Evolutionary conservation across 2,113 vertebrate genomes (phyloP).

Genomic region (Dascyllus trimaculatus): DNA sequence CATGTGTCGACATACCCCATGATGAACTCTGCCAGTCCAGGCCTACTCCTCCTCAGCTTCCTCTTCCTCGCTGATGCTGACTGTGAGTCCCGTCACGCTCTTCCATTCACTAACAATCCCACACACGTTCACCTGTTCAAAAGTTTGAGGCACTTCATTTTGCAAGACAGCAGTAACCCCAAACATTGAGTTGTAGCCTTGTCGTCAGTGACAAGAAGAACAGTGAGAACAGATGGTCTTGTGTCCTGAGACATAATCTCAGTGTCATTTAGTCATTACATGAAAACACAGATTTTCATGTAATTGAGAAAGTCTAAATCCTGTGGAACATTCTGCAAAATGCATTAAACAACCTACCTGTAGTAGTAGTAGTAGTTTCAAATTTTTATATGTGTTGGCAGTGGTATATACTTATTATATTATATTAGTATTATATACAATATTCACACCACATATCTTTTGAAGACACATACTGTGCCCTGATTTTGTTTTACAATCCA

Average conservation of each 20-base stretch:
- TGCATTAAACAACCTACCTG: background rate
- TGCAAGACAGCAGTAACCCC: background rate
- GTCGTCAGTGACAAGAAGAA: background rate
- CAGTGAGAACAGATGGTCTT: slow-evolving; percentile 19
- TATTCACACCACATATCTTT: background rate
- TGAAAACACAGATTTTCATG: background rate
- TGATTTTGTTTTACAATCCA: slow-evolving; percentile 30
- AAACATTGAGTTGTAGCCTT: background rate
- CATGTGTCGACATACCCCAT: slow-evolving; percentile 78
- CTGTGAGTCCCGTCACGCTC: slow-evolving; percentile 67
- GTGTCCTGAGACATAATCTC: background rate
- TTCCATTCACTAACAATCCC: background rate
- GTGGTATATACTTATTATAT: background rate
- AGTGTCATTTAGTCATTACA: slow-evolving; percentile 3
- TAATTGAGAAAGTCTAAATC: background rate
- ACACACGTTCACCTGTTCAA: background rate
- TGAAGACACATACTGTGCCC: slow-evolving; percentile 10
- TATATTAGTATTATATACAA: no score
- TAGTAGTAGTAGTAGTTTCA: no score
- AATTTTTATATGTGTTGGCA: background rate
- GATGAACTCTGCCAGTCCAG: slow-evolving; percentile 78
- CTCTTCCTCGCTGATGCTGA: slow-evolving; percentile 80
- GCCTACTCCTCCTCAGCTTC: slow-evolving; percentile 82
- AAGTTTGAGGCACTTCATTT: background rate
- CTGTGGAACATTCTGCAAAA: background rate